Conservation (phyloP, 2,797 vertebrate species). For the Artibeus jamaicensis region DNA sequence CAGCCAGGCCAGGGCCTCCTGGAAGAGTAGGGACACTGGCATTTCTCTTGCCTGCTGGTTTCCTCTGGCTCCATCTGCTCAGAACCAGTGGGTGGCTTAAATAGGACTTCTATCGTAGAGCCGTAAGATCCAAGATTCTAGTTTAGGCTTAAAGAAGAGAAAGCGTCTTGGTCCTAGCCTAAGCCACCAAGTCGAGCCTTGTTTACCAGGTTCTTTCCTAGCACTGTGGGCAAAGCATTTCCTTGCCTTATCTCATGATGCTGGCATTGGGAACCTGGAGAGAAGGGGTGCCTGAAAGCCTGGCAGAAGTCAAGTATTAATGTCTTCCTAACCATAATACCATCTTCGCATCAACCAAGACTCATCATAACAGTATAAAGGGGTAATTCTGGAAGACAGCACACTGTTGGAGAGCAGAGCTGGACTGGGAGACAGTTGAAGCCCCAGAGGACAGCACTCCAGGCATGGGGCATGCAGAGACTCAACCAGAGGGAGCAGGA, state of each 20-base stretch:
- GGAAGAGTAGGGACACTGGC: neutral
- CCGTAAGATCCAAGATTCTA: neutral
- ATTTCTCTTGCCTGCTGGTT: neutral
- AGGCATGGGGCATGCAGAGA: accelerated
- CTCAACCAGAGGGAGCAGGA: too few relatives aligned
- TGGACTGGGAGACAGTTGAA: neutral
- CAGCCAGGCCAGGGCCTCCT: neutral
- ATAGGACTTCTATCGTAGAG: neutral
- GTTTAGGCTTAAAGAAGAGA: neutral
- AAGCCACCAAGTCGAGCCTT: neutral
- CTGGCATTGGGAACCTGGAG: neutral
- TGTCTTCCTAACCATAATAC: neutral
- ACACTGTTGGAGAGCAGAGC: neutral
- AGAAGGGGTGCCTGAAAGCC: neutral
- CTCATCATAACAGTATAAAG: neutral
- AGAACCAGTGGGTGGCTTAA: neutral
- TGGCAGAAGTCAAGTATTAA: neutral
- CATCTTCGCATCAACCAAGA: neutral
- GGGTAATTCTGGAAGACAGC: neutral
- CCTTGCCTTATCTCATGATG: neutral
- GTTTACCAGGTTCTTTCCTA: neutral
- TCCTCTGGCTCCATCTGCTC: neutral
- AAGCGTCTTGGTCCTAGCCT: neutral
- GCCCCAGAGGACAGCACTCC: neutral
- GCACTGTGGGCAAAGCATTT: neutral